Evolutionary conservation across 2,113 vertebrate genomes (phyloP).

Genomic region (Elgaria multicarinata): DNA sequence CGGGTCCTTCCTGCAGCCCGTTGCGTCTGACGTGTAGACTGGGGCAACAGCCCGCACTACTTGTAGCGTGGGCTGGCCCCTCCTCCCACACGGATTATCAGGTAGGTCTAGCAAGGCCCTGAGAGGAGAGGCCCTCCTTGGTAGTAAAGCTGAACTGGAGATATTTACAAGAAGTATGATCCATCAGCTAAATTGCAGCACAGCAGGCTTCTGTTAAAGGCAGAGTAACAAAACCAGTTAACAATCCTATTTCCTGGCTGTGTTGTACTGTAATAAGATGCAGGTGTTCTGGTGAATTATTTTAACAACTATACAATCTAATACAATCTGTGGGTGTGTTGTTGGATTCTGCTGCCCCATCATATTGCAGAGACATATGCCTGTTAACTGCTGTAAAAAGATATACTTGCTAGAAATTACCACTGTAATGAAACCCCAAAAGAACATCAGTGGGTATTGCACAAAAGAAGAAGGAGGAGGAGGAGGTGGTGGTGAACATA

Average conservation of each 20-base stretch:
- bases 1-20: no score
- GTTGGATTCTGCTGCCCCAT: neutral
- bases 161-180: constrained; percentile 7
- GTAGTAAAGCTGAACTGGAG: neutral
- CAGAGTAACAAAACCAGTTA: neutral
- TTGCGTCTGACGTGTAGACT: no score
- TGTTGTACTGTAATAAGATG: neutral
- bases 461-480: no score
- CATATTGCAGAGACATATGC: neutral
- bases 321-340: neutral
- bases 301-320: neutral
- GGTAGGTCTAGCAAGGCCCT: no score
- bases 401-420: neutral
- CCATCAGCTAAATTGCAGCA: neutral
- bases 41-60: no score
- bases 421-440: neutral
- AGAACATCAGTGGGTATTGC: neutral
- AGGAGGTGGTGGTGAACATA: neutral
- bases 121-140: neutral
- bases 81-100: no score
- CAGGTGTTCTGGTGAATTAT: neutral
- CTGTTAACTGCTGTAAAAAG: neutral
- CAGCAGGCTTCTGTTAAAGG: neutral
- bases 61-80: no score
- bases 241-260: neutral